Base-by-base conservation (phyloP, 2,888 invertebrate genomes). In the Andrena fulva region DNA sequence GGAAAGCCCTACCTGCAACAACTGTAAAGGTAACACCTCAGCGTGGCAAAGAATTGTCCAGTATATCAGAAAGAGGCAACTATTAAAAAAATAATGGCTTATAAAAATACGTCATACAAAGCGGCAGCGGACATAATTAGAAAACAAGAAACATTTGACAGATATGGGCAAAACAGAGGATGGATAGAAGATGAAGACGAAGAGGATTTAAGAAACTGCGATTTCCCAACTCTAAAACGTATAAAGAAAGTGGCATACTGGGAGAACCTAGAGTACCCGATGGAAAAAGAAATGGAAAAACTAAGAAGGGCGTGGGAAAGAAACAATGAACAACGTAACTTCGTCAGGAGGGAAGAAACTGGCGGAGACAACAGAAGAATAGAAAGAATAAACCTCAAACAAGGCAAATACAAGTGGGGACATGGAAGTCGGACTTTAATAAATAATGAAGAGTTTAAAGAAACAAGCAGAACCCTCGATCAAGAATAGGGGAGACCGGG, bases 31-130 rank as follows among this genome's bases (percentile, higher is more conserved):
- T 1, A 12, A 29, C 67, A 67, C 3, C 29, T 12, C 16, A 31
- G 29, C 7, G 29, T 8, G 2, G 31, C 29, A 24, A 50, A 29
- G 52, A 52, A 52, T 0, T 67, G 67, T 4, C 6, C 4, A 16
- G 10, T 29, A 7, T 52, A 29, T 48, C 50, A 52, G 8, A 50
- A 1, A 16, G 67, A 67, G 16, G 29, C 10, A 6, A n/a, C 2
- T 10, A 67, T 31, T 10, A 67, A 67, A 50, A 67, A 67, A 48
- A 52, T 29, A 8, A 67, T 67, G 67, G 67, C 67, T 2, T 31
- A 52, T n/a, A 67, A 52, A 52, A 67, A 67, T 12, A 10, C 7
- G 29, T 27, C 48, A 12, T 67, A 52, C 8, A 10, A 16, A 29
- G 16, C 2, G 12, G 67, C 52, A 7, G 31, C 50, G 16, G 12